phyloP scores from a whole-genome alignment of 2,888 invertebrate species.

The Willowsia nigromaculata region DNA sequence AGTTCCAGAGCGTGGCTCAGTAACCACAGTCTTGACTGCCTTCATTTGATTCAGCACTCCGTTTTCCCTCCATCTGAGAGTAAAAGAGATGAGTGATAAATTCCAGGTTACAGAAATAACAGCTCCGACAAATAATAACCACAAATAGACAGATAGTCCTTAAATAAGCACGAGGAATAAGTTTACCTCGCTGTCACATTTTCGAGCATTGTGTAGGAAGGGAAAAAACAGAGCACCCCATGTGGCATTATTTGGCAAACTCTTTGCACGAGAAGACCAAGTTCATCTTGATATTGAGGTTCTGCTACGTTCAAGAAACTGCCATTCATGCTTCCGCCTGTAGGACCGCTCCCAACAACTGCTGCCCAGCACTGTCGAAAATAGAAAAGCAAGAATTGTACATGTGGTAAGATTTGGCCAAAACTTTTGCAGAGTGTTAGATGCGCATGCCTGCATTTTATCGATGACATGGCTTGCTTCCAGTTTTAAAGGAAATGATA shows the following conservation, averaged over 20 bases:
- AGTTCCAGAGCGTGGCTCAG: constrained; percentile 83
- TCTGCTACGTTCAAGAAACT: constrained; percentile 82
- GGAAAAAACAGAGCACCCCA: constrained; percentile 88
- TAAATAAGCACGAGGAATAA: too few species aligned
- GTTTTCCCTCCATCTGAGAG: constrained; percentile 82
- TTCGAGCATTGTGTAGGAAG: constrained; percentile 86
- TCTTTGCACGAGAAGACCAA: constrained; percentile 83
- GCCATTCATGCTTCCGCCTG: constrained; percentile 81
- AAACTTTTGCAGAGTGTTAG: neutral
- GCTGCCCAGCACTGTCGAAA: constrained; percentile 85
- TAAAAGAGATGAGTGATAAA: too few species aligned
- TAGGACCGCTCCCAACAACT: constrained; percentile 82
- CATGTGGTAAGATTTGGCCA: too few species aligned
- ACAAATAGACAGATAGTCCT: neutral
- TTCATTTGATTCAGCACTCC: constrained; percentile 82
- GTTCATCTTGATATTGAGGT: constrained; percentile 84
- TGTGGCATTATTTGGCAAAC: constrained; percentile 84
- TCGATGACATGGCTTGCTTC: constrained; percentile 87
- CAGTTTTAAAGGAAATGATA: constrained; percentile 85
- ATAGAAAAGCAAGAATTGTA: too few species aligned
- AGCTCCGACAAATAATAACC: neutral
- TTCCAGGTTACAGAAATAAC: too few species aligned
- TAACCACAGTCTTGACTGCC: constrained; percentile 82
- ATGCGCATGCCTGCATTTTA: constrained; percentile 82
- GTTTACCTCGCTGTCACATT: constrained; percentile 81